Percentiles rank a stretch among this genome's conserved stretches.
phyloP scores from a whole-genome alignment of 1,140 invertebrate species.

The Lordiphosa mommai region DNA sequence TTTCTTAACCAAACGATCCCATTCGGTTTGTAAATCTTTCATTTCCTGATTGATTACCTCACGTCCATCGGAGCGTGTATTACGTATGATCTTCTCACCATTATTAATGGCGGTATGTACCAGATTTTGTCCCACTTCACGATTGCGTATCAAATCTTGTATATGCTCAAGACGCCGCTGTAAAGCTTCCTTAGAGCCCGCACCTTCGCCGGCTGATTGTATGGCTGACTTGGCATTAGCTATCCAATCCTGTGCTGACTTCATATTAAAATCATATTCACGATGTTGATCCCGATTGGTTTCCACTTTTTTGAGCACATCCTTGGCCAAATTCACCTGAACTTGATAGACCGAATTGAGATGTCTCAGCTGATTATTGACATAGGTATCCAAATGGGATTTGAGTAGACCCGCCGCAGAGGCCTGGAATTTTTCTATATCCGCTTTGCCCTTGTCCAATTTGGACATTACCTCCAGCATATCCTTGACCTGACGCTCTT shows the following conservation, averaged over 20 bases:
- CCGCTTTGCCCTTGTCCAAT: slow-evolving; percentile 88
- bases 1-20: slow-evolving; percentile 95
- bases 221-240: slow-evolving; percentile 92
- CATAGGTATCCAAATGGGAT: slow-evolving; percentile 93
- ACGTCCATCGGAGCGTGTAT: slow-evolving; percentile 92
- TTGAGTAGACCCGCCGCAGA: slow-evolving; percentile 87
- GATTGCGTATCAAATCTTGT: slow-evolving; percentile 89
- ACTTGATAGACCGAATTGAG: slow-evolving; percentile 95
- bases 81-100: slow-evolving; percentile 94
- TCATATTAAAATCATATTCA: slow-evolving; percentile 89
- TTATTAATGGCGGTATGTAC: slow-evolving; percentile 94
- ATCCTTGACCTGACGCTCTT: slow-evolving; percentile 90
- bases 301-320: slow-evolving; percentile 95
- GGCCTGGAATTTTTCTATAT: slow-evolving; percentile 91
- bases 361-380: slow-evolving; percentile 93
- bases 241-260: slow-evolving; percentile 93
- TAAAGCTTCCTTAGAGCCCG: slow-evolving; percentile 90
- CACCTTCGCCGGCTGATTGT: slow-evolving; percentile 89
- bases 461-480: slow-evolving; percentile 88
- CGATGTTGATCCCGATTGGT: slow-evolving; percentile 93
- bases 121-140: slow-evolving; percentile 94
- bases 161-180: slow-evolving; percentile 90
- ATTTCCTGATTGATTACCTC: slow-evolving; percentile 93
- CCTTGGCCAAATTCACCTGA: slow-evolving; percentile 93
- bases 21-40: slow-evolving; percentile 94